Evolutionary conservation across 1,140 invertebrate genomes (phyloP), one percentile per base, ranked within the genome.

Genomic region (Pemphigus obesinymphae): DNA sequence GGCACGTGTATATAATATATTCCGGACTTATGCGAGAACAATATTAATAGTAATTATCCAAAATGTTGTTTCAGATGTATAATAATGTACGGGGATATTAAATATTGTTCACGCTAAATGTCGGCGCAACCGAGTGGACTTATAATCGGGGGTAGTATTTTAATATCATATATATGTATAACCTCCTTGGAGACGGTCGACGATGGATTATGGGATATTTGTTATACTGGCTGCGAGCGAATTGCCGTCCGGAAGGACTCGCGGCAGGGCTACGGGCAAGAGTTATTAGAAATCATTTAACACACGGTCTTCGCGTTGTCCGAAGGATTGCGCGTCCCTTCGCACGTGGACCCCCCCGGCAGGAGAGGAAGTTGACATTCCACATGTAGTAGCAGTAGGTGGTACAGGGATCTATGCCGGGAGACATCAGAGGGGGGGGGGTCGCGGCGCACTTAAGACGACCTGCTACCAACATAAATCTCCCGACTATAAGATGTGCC

Each of bases 401-500:
- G 29, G 29, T 1, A 37, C 0, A 40, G 34, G 50, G 23, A 31
- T 40, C 45, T 43, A 29, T 50, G 23, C 7, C 40, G 53, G 17
- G 75, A 73, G 76, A 80, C 76, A 80, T 80, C 55, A 80, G 76
- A 7, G 53, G 55, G 53, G 55, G 53, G 55, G 53, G 55, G 26
- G 8, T 20, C 37, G 40, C 23, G 26, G 55, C 10, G 76, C 55
- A 80, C 76, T 80, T 80, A 80, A 80, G 76, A 80, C 76, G 76
- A 80, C 55, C 76, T 80, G 76, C 76, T 80, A 80, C 76, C 76
- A 80, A 80, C 76, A 80, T 80, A 80, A 80, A 80, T 80, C 76
- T 80, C 37, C 76, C 55, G 53, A 58, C 75, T 58, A n/a, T n/a
- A n/a, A 78, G 53, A 78, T 58, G 55, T 78, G 55, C 31, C 73